Evolutionary conservation across 1,140 invertebrate species (phyloP), one percentile per base, ranked within the genome.

Genomic region (Heterodera schachtii): DNA sequence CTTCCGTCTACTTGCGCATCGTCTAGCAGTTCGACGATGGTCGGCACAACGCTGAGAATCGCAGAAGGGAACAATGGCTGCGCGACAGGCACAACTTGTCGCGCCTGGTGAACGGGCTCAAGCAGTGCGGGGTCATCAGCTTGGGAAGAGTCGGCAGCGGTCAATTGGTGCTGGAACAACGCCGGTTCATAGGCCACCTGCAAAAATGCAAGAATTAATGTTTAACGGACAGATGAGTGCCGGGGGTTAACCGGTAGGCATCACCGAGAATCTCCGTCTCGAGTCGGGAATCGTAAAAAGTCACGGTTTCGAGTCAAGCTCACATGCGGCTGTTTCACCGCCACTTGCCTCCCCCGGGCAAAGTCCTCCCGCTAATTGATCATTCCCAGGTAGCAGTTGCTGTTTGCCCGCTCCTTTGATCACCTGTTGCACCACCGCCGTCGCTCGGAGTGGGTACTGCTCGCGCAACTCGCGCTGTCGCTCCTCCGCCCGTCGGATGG

Each of bases 41-140:
- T 94, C 80, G 98, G 93, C 0, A 97, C 95, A 4, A 96, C 95
- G 7, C 95, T 95, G 90, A 97, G 98, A 31, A 99, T 92, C 52
- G 94, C 95, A 2, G 97, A 98, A 3, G 98, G 97, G 91, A 99
- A 99, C 44, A 99, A 92, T 2, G 95, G 95, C 86, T 97, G 95
- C 0, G 96, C 95, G 0, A 94, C 93, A 89, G 96, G 95, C 69
- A 95, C 70, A 13, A 70, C 77, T 47, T 64, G 64, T 7, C 66
- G 76, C 19, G 11, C 70, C 77, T 64, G 77, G 49, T 66, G 70
- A 19, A 78, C 49, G 71, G 69, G 47, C 9, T 80, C 94, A 19
- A 64, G 57, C 57, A 64, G 57, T 19, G 19, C 57, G 57, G 57
- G 57, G 94, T 90, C 90, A 69, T 75, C n/a, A 70, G 43, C 83